Conservation (phyloP, 2,797 vertebrate genomes). For the Lerista edwardsae region DNA sequence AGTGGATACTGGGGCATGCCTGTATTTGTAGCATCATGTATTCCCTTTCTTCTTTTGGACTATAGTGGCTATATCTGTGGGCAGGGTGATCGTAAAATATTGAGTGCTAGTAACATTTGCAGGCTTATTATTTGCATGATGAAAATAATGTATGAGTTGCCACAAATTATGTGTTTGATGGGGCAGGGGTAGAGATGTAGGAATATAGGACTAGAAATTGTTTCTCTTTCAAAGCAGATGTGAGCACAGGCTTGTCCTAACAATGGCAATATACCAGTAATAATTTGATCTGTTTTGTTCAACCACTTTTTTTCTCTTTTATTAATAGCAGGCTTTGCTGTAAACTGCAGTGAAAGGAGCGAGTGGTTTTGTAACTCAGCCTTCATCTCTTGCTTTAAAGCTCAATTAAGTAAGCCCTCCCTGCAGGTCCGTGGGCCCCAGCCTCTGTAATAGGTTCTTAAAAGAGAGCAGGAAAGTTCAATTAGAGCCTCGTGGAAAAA, state of each 20-base stretch:
- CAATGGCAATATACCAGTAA: background rate
- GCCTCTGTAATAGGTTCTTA: background rate
- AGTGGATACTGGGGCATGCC: no score
- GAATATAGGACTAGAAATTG: background rate
- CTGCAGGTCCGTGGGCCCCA: background rate
- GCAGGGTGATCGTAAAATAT: background rate
- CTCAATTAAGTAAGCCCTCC: constrained; percentile 13
- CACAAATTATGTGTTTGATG: background rate
- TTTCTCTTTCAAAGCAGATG: background rate
- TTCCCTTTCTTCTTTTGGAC: background rate
- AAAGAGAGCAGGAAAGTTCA: constrained; percentile 3
- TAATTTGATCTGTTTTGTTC: background rate
- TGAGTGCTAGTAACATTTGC: background rate
- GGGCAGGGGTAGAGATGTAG: background rate
- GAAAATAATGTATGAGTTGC: background rate
- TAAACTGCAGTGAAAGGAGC: background rate
- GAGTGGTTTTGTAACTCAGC: background rate
- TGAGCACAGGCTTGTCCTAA: background rate
- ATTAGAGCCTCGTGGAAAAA: constrained; percentile 17
- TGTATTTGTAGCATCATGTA: no score
- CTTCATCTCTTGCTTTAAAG: constrained; percentile 1
- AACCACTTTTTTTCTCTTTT: background rate
- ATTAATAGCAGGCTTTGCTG: background rate
- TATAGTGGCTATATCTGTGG: background rate
- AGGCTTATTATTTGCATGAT: background rate